Base-by-base conservation (phyloP, 2,113 vertebrate species). In the Corydoras maculifer region DNA sequence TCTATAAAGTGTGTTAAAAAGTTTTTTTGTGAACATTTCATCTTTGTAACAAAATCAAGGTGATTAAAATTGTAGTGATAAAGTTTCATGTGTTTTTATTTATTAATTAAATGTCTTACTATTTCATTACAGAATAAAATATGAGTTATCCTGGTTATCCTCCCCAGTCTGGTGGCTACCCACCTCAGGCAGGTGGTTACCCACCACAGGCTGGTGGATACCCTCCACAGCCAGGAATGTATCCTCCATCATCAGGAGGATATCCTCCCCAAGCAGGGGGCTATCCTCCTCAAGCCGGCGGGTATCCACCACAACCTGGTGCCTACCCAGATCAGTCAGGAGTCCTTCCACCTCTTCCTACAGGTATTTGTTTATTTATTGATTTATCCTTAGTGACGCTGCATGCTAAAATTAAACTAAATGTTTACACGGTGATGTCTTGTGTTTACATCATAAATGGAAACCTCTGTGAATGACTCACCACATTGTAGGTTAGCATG, bases 61-160 rank as follows among this genome's bases (percentile, higher is more conserved):
- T 25, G 18, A 25, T 25, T 25, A 25, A 25, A 25, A 2, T 25
- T 25, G 18, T 25, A 25, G 18, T 25, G 18, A 25, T 25, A 25
- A 25, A 25, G 18, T 25, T 25, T 25, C 18, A 25, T 25, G 18
- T 25, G 18, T 25, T 25, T 25, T 25, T 25, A 25, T 25, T 25
- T 25, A 25, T 25, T 48, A 31, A 54, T 54, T 35, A 51, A 7
- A 55, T 73, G 68, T 35, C 50, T 7, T 51, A 1, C 49, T 25
- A 51, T 51, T 85, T 74, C 2, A 15, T 89, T 90, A 61, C 85
- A 86, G 87, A 9, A 77, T 69, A 65, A 81, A 83, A 63, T 48
- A 98, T 98, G 96, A 98, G 91, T 81, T 97, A 95, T 78, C 94
- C 94, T 0, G 94, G 96, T 67, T 98, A 97, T 65, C 91, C 91